Evolutionary conservation across 2,113 vertebrate species (phyloP), one percentile per base, ranked within the genome.

Genomic region (Charadrius vociferus): DNA sequence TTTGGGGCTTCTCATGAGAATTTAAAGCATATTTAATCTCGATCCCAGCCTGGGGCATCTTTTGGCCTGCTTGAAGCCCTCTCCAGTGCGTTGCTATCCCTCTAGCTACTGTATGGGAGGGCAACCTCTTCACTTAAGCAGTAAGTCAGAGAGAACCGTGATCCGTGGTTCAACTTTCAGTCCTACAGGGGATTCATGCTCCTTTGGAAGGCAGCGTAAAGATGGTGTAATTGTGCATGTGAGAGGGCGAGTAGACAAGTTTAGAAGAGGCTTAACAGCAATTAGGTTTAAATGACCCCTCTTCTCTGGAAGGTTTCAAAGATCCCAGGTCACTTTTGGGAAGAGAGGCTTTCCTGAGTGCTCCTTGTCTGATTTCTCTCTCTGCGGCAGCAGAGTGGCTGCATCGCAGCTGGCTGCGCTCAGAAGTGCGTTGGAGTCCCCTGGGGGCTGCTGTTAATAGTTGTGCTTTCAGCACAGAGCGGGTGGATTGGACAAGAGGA

Each of bases 381-480:
- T 6, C 11, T 43, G 88, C 3, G 0, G 86, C 55, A n/a, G 68
- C 86, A 2, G 86, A 36, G 91, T 1, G 55, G 86, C 95, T 94
- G 93, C 86, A 36, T 27, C 26, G 22, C 94, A 89, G 90, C 95
- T 89, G 94, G 8, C 94, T 72, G 74, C 2, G 19, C 91, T 92
- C 62, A 3, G 62, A 34, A 88, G 95, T 10, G 96, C 78, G 13
- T 32, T 78, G 93, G 93, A 95, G 95, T 96, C 93, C 96, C 88
- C 96, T 83, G 92, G 93, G 96, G 93, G 93, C 93, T 95, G 96
- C 95, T 58, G 74, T 36, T 20, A 49, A 90, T 32, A 91, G 90
- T 4, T 61, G 85, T 93, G 95, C 85, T 88, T 66, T 79, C 59
- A 62, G 90, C 92, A 37, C 49, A 20, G 53, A 75, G 70, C 4